Percentiles rank a stretch among this genome's conserved stretches.
These are phyloP conservation scores for Halcyon smyrnensis DNA, from an alignment of 2,797 vertebrate genomes.

Conservation along the genomic window DNA sequence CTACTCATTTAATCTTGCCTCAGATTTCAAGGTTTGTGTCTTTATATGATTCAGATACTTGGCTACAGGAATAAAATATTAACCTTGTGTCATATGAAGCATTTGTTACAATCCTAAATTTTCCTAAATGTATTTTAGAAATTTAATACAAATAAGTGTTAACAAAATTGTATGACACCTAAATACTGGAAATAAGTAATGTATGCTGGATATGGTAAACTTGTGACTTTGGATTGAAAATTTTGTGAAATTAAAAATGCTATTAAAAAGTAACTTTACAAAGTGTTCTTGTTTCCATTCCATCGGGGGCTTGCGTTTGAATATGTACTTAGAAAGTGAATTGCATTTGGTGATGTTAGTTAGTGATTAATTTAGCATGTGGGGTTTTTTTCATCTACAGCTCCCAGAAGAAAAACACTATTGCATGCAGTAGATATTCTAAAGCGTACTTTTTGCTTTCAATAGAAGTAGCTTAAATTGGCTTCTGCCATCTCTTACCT, in stretches of 20 bases:
- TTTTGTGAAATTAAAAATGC: not conserved
- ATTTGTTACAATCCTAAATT: not conserved
- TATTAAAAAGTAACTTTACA: not conserved
- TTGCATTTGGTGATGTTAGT: not conserved
- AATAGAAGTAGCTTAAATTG: not conserved
- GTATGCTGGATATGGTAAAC: not conserved
- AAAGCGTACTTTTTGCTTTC: not conserved
- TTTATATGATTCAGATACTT: not conserved
- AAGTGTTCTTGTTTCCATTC: not conserved
- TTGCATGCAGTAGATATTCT: not conserved
- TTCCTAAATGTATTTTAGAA: not conserved
- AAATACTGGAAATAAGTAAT: not conserved
- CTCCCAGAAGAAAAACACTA: not conserved
- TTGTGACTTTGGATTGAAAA: not conserved
- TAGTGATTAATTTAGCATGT: not conserved
- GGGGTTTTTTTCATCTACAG: not conserved
- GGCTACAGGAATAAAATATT: not conserved
- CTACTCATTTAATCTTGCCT: not conserved
- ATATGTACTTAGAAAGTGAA: not conserved
- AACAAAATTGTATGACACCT: fast-evolving
- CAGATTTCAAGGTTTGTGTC: not conserved
- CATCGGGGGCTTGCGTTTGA: fast-evolving
- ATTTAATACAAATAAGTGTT: not conserved
- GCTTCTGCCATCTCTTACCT: not conserved
- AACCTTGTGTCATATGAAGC: not conserved